These are phyloP conservation scores for Acropternis orthonyx DNA, from an alignment of 2,797 vertebrate genomes.

Conservation along the genomic window DNA sequence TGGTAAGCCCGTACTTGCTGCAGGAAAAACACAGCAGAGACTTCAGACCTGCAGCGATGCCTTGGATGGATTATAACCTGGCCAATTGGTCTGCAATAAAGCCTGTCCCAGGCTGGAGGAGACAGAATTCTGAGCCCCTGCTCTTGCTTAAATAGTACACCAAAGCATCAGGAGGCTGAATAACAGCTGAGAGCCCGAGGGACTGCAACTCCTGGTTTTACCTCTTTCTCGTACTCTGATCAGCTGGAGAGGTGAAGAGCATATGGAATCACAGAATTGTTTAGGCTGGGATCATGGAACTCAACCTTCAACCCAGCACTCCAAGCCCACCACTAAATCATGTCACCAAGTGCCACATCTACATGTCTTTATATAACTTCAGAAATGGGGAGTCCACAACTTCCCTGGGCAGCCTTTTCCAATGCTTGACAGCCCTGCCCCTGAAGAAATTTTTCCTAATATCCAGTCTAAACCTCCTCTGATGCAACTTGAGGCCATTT, in stretches of 20 bases:
- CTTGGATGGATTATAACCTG: neutral
- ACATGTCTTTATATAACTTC: neutral
- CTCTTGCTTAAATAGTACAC: neutral
- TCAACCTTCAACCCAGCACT: neutral
- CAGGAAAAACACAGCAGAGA: neutral
- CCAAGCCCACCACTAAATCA: neutral
- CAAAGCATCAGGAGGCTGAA: neutral
- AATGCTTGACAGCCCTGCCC: rapidly evolving
- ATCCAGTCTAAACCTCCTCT: neutral
- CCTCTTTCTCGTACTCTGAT: neutral
- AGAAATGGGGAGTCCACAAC: neutral
- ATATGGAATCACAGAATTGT: neutral
- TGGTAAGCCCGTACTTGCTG: neutral
- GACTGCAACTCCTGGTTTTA: neutral
- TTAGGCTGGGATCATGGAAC: neutral
- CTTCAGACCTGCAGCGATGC: neutral
- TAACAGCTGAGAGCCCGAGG: neutral
- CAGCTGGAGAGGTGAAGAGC: neutral
- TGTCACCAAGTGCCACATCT: neutral
- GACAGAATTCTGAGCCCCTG: neutral
- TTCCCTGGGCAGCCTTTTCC: neutral
- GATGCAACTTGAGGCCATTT: neutral
- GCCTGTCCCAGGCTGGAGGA: neutral
- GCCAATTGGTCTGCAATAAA: neutral
- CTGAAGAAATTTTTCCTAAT: neutral